A percentile compares a stretch with the other conserved stretches of the same genome.
phyloP scores from a whole-genome alignment of 2,113 vertebrate species.

The Todiramphus saurophagus region DNA sequence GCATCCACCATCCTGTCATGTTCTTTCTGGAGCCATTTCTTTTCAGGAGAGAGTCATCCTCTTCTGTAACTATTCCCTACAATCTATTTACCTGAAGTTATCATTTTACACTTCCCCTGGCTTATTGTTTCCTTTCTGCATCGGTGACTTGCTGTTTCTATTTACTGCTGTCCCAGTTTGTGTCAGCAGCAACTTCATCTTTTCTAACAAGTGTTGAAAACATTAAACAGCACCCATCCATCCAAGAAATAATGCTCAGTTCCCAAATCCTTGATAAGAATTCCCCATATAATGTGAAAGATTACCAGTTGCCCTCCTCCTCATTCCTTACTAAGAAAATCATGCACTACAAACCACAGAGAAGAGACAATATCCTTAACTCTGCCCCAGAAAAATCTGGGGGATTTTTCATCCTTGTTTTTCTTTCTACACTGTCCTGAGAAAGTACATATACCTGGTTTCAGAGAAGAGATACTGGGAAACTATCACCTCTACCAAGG shows the following conservation, averaged over 20 bases:
- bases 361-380: background rate
- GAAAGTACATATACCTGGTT: background rate
- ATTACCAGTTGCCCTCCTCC: background rate
- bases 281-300: background rate
- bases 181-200: background rate
- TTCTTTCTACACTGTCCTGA: background rate
- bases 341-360: background rate
- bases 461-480: background rate
- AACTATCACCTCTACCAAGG: background rate
- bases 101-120: background rate
- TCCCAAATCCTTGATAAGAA: background rate
- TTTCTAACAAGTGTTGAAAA: background rate
- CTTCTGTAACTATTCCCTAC: background rate
- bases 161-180: background rate
- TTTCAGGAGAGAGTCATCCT: background rate
- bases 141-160: accelerated
- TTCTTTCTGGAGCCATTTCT: background rate
- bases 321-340: background rate
- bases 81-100: background rate
- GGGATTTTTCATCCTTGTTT: background rate
- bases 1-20: background rate
- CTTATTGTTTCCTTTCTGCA: background rate
- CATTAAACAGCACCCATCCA: background rate
- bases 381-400: background rate
- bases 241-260: background rate